phyloP scores from a whole-genome alignment of 2,888 invertebrate genomes.

The Plagodis pulveraria region DNA sequence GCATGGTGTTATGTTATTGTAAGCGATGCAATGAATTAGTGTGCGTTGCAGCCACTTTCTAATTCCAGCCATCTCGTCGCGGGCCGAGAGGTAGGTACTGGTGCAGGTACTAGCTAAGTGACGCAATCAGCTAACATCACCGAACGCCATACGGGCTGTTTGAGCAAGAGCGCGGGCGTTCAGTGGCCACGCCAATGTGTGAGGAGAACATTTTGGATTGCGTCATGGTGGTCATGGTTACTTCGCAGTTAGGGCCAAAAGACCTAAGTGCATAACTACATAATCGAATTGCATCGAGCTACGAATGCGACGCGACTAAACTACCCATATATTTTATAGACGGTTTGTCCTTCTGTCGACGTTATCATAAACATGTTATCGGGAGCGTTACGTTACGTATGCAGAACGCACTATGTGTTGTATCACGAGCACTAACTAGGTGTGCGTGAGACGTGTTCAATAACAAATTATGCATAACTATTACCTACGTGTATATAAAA shows the following conservation, averaged over 20 bases:
- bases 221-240: constrained; percentile 39
- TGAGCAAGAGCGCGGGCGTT: constrained; percentile 43
- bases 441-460: constrained; percentile 20
- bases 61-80: constrained; percentile 65
- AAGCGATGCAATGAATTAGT: constrained; percentile 47
- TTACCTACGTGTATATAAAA: constrained; percentile 4
- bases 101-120: constrained; percentile 38
- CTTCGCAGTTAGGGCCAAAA: background rate
- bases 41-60: constrained; percentile 63
- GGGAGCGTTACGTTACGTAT: constrained; percentile 10
- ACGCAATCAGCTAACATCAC: constrained; percentile 52
- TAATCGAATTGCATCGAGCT: background rate
- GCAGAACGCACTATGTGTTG: constrained; percentile 12
- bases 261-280: background rate
- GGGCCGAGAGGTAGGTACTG: constrained; percentile 18
- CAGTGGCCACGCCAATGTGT: constrained; percentile 33
- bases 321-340: no score
- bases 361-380: background rate
- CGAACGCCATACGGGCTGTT: constrained; percentile 58
- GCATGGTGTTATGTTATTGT: constrained; percentile 43
- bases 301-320: no score
- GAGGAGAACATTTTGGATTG: constrained; percentile 48
- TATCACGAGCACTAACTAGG: constrained; percentile 16
- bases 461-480: constrained; percentile 15
- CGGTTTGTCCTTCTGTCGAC: background rate